These are phyloP conservation scores for Tachypleus tridentatus DNA, from an alignment of 1,140 invertebrate genomes.

Conservation along the genomic window DNA sequence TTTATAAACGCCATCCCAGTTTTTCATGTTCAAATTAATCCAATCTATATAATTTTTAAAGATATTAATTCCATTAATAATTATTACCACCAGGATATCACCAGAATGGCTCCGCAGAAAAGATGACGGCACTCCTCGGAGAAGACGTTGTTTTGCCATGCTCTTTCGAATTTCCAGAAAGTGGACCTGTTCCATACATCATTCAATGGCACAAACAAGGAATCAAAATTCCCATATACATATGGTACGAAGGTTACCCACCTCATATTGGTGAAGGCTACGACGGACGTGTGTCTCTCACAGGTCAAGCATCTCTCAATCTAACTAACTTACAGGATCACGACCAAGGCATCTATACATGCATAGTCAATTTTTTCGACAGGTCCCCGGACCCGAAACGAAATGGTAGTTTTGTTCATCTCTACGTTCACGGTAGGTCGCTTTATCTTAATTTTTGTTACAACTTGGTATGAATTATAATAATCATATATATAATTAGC, in stretches of 20 bases:
- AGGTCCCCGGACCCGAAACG: constrained; percentile 40
- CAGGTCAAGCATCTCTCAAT: constrained; percentile 78
- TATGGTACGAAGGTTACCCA: constrained; percentile 92
- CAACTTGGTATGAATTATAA: too few species aligned
- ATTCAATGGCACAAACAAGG: constrained; percentile 79
- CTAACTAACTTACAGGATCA: constrained; percentile 77
- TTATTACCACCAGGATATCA: too few species aligned
- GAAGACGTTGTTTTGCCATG: constrained; percentile 93
- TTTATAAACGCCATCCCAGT: too few species aligned
- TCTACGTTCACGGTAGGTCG: constrained; percentile 75
- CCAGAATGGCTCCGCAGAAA: constrained; percentile 42
- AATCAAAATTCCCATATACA: constrained; percentile 77
- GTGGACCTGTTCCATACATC: constrained; percentile 86
- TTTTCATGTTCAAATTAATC: too few species aligned
- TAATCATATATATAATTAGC: too few species aligned
- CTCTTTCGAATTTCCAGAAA: constrained; percentile 85
- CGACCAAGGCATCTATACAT: constrained; percentile 95
- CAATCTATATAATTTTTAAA: too few species aligned
- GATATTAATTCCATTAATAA: too few species aligned
- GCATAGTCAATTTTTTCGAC: constrained; percentile 89
- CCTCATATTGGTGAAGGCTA: constrained; percentile 85
- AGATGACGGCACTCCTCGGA: constrained; percentile 87
- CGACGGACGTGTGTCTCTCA: constrained; percentile 73
- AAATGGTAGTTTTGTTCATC: constrained; percentile 90
- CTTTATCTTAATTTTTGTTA: neutral